Conservation (phyloP, 2,888 invertebrate species). For the Stenurella melanura region DNA sequence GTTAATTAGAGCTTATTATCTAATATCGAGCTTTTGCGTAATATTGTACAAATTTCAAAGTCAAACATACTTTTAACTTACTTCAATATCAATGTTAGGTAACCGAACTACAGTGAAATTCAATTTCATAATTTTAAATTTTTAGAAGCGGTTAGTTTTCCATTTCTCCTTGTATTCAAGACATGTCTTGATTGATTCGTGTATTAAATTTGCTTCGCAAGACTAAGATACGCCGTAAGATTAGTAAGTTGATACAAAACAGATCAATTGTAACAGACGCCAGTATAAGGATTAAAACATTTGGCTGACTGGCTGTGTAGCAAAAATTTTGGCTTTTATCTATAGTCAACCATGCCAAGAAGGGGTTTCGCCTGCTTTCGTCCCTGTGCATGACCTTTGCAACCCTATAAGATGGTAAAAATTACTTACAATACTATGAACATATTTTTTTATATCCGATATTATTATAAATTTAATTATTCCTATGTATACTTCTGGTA, state of each 20-base stretch:
- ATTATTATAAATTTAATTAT: too few relatives aligned
- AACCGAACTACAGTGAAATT: too few relatives aligned
- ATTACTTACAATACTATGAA: too few relatives aligned
- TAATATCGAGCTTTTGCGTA: too few relatives aligned
- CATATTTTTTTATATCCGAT: too few relatives aligned
- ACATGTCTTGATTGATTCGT: neutral
- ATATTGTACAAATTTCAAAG: too few relatives aligned
- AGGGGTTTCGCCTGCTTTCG: neutral
- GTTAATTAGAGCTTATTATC: too few relatives aligned
- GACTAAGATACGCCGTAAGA: neutral
- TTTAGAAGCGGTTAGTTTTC: too few relatives aligned
- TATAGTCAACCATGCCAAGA: neutral
- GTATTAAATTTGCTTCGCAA: neutral
- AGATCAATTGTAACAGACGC: slow-evolving; percentile 15
- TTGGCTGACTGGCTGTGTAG: slow-evolving; percentile 38
- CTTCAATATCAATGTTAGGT: too few relatives aligned
- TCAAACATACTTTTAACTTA: too few relatives aligned
- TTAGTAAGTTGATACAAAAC: neutral
- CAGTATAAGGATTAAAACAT: slow-evolving; percentile 34
- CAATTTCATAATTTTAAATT: too few relatives aligned
- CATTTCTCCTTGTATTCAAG: neutral
- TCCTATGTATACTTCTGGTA: too few relatives aligned
- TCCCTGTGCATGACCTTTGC: neutral
- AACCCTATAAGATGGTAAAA: neutral
- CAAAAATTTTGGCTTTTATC: neutral